phyloP scores from a whole-genome alignment of 2,888 invertebrate species.

The Leptopterna dolabrata region DNA sequence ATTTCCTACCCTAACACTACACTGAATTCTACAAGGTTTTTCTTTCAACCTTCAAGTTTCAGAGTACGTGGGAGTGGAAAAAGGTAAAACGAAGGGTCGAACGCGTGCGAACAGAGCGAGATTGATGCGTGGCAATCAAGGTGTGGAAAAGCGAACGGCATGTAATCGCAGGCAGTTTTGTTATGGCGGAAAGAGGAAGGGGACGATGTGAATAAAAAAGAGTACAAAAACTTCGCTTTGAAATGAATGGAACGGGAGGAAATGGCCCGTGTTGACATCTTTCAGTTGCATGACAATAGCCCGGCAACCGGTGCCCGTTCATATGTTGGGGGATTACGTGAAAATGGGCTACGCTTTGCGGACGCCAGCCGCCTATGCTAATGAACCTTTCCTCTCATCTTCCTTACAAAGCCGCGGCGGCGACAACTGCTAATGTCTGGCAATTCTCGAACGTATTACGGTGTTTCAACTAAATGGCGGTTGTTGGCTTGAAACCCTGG shows the following conservation, averaged over 20 bases:
- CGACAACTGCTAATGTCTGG: neutral
- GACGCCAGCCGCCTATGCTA: neutral
- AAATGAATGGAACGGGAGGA: slow-evolving; percentile 23
- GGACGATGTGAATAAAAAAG: neutral
- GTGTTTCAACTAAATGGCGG: neutral
- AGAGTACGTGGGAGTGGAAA: neutral
- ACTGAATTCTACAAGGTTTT: neutral
- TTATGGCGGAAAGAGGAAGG: neutral
- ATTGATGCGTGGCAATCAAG: slow-evolving; percentile 3
- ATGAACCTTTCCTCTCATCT: neutral
- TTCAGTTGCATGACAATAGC: slow-evolving; percentile 14
- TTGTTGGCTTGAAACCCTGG: neutral
- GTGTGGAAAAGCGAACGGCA: neutral
- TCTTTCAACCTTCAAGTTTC: neutral
- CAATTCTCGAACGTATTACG: neutral
- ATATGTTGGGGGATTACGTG: neutral
- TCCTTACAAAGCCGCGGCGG: neutral
- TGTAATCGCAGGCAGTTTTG: neutral
- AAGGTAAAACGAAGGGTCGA: neutral
- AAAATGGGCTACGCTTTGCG: neutral
- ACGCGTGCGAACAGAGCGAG: neutral
- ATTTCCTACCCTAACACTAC: neutral
- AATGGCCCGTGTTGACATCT: slow-evolving; percentile 33
- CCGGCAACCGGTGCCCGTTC: slow-evolving; percentile 13
- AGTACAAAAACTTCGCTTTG: neutral